Evolutionary conservation across 1,140 invertebrate species (phyloP).

Genomic region (Drosophila truncata): DNA sequence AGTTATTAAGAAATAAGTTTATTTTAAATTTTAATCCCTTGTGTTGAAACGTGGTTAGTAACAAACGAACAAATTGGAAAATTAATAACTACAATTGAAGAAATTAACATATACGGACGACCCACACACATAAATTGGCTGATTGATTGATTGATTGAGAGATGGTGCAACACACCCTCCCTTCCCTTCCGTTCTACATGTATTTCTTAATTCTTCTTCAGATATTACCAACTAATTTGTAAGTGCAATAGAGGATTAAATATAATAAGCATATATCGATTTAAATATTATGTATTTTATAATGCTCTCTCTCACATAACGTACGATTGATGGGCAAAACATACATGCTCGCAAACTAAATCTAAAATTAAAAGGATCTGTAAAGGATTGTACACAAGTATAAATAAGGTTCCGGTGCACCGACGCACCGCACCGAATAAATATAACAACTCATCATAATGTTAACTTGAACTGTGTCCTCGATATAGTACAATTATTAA

Average conservation of each 20-base stretch:
- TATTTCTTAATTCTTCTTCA: background rate
- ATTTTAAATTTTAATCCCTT: conserved; percentile 76
- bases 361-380: conserved; percentile 43
- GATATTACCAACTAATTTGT: conserved; percentile 69
- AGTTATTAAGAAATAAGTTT: conserved; percentile 64
- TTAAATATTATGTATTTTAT: conserved; percentile 74
- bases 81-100: conserved; percentile 31
- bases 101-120: conserved; percentile 27
- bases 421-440: conserved; percentile 36
- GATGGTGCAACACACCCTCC: background rate
- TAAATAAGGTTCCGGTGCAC: conserved; percentile 48
- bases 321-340: conserved; percentile 55
- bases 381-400: conserved; percentile 51
- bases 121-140: conserved; percentile 14
- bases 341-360: conserved; percentile 42
- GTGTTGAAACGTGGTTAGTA: conserved; percentile 68
- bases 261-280: conserved; percentile 52
- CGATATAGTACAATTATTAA: conserved; percentile 68
- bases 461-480: conserved; percentile 84
- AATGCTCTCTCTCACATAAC: conserved; percentile 63
- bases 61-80: conserved; percentile 45
- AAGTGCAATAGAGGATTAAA: conserved; percentile 58
- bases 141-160: conserved; percentile 14
- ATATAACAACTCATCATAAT: conserved; percentile 79
- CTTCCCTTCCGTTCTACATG: conserved; percentile 1